phyloP scores from a whole-genome alignment of 1,140 invertebrate genomes.

The Pogonomyrmex californicus region DNA sequence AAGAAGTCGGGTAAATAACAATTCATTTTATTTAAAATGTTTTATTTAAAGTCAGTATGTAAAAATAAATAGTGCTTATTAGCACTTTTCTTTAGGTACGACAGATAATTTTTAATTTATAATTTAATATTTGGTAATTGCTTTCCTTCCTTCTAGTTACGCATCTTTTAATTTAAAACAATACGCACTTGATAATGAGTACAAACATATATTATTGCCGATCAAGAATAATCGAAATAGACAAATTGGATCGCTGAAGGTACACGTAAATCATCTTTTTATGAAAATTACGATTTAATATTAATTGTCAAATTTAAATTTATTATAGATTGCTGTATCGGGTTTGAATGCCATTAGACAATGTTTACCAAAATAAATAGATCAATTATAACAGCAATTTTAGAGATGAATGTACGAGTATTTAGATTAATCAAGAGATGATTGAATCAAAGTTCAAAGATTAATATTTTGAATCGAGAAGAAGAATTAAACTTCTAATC shows the following conservation, averaged over 20 bases:
- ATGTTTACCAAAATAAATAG: slow-evolving; percentile 37
- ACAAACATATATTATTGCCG: slow-evolving; percentile 70
- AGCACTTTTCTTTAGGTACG: neutral
- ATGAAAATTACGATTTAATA: slow-evolving; percentile 33
- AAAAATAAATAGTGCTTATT: neutral
- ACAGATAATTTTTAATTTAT: slow-evolving; percentile 11
- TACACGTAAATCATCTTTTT: slow-evolving; percentile 50
- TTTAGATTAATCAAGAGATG: neutral
- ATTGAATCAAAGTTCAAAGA: neutral
- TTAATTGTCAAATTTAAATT: slow-evolving; percentile 29
- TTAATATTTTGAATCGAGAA: neutral
- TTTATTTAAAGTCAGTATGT: neutral
- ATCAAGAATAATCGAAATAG: slow-evolving; percentile 65
- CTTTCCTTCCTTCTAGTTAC: slow-evolving; percentile 64
- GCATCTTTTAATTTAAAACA: slow-evolving; percentile 81
- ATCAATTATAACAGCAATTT: slow-evolving; percentile 8
- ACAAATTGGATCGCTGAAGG: slow-evolving; percentile 80
- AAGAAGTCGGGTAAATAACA: slow-evolving; percentile 79
- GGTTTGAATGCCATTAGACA: slow-evolving; percentile 71
- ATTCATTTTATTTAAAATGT: slow-evolving; percentile 18
- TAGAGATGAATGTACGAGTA: neutral
- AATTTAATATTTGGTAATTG: neutral
- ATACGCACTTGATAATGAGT: slow-evolving; percentile 70
- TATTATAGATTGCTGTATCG: slow-evolving; percentile 72
- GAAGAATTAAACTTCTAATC: slow-evolving; percentile 7